Conservation (phyloP, 2,888 invertebrate species). For the Lochmaea capreae region DNA sequence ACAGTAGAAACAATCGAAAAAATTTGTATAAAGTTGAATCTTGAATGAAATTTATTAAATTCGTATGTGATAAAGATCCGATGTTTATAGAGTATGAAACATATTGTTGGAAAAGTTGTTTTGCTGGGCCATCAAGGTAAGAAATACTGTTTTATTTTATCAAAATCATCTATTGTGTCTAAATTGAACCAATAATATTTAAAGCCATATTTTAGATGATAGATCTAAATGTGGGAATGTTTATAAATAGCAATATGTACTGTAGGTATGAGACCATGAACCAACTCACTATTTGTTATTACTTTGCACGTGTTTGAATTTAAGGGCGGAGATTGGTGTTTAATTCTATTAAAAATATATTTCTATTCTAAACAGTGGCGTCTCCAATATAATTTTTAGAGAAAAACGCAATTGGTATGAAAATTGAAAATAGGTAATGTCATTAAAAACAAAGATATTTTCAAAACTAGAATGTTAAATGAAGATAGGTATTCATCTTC, state of each 20-base stretch:
- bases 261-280: neutral
- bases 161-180: neutral
- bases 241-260: neutral
- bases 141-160: conserved; percentile 15
- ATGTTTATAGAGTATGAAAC: conserved; percentile 71
- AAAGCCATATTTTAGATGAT: neutral
- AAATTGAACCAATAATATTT: neutral
- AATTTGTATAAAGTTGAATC: neutral
- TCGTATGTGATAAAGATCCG: conserved; percentile 5
- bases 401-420: neutral
- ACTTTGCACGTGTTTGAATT: neutral
- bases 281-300: neutral
- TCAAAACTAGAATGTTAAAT: too few relatives aligned
- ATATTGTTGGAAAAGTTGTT: conserved; percentile 86
- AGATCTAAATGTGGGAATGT: neutral
- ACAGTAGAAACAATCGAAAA: conserved; percentile 6
- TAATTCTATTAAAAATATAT: neutral
- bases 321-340: neutral
- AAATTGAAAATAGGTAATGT: too few relatives aligned
- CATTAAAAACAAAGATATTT: too few relatives aligned
- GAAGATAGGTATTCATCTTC: too few relatives aligned
- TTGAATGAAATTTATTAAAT: conserved; percentile 22
- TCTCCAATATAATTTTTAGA: neutral
- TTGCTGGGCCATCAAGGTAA: conserved; percentile 73
- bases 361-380: neutral